These are phyloP conservation scores for Prenolepis imparis DNA, from an alignment of 2,888 invertebrate species.

Conservation along the genomic window DNA sequence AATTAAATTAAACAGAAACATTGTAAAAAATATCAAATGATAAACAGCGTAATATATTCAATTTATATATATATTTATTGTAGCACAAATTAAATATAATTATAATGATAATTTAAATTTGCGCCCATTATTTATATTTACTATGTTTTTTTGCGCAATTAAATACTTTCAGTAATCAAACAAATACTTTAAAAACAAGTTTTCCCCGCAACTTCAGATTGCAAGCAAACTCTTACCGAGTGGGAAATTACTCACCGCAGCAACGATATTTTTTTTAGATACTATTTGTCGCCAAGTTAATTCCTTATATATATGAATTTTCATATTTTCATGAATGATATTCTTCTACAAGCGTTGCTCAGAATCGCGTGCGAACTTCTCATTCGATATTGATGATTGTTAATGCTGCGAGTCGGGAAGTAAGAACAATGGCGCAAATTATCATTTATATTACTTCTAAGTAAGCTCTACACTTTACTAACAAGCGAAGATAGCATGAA, in stretches of 20 bases:
- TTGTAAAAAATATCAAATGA: background rate
- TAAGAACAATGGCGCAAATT: slow-evolving; percentile 78
- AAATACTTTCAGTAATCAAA: slow-evolving; percentile 2
- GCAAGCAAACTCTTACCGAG: background rate
- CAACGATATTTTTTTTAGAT: slow-evolving; percentile 17
- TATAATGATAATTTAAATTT: background rate
- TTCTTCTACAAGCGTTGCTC: slow-evolving; percentile 44
- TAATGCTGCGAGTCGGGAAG: slow-evolving; percentile 68
- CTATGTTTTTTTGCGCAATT: background rate
- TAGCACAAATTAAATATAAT: background rate
- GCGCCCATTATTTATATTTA: slow-evolving; percentile 2
- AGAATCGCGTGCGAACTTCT: slow-evolving; percentile 60
- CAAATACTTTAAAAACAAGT: slow-evolving; percentile 3
- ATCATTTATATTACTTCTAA: slow-evolving; percentile 78
- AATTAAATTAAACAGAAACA: background rate
- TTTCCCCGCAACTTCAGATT: slow-evolving; percentile 12
- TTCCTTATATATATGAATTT: slow-evolving; percentile 57
- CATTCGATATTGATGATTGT: slow-evolving; percentile 70
- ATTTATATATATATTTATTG: background rate
- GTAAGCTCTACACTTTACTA: slow-evolving; percentile 72
- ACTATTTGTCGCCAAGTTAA: slow-evolving; percentile 12
- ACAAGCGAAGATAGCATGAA: slow-evolving; percentile 75
- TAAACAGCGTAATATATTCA: background rate
- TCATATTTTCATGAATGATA: slow-evolving; percentile 57
- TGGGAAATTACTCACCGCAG: slow-evolving; percentile 26